These are phyloP conservation scores for Sitta carolinensis DNA, from an alignment of 2,797 vertebrate genomes.

Conservation along the genomic window DNA sequence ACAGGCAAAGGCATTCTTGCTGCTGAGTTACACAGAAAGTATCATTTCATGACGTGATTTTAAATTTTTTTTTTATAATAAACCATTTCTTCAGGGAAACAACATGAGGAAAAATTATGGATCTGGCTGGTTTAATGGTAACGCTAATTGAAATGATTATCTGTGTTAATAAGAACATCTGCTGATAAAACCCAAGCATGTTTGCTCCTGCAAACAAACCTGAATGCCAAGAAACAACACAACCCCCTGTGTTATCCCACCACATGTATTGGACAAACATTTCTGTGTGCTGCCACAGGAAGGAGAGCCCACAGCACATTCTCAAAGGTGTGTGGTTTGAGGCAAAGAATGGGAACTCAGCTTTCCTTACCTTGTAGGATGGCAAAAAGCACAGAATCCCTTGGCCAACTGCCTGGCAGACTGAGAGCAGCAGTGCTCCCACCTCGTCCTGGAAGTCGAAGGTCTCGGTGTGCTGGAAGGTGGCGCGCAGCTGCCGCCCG, in stretches of 20 bases:
- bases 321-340: background rate
- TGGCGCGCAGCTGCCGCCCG: constrained; percentile 86
- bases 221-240: background rate
- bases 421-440: constrained; percentile 85
- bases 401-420: constrained; percentile 85
- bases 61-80: background rate
- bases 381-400: constrained; percentile 94
- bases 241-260: background rate
- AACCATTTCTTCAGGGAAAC: background rate
- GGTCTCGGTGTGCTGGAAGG: constrained; percentile 91
- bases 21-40: background rate
- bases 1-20: background rate
- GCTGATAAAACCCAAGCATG: background rate
- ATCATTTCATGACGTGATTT: background rate
- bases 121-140: background rate
- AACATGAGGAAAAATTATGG: background rate
- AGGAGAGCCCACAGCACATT: background rate
- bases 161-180: background rate
- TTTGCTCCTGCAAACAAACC: background rate
- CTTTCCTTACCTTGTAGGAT: constrained; percentile 89
- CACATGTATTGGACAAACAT: background rate
- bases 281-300: fast-evolving
- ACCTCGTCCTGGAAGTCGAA: constrained; percentile 95
- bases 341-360: background rate
- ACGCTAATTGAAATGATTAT: background rate